phyloP scores from a whole-genome alignment of 2,888 invertebrate genomes.

The Temnothorax unifasciatus region DNA sequence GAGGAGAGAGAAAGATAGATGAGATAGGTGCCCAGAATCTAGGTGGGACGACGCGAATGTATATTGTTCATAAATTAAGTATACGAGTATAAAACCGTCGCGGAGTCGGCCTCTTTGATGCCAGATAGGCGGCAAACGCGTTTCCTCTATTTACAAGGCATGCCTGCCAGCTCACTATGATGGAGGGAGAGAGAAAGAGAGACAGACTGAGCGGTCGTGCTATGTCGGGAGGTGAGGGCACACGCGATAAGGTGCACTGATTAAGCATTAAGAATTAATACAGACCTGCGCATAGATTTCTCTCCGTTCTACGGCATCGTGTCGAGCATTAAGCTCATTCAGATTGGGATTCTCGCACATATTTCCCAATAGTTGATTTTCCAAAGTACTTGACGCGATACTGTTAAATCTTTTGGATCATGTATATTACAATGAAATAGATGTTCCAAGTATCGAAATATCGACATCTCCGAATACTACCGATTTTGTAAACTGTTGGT shows the following conservation, averaged over 20 bases:
- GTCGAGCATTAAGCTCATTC: background rate
- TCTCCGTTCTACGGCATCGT: slow-evolving; percentile 40
- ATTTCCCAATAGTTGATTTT: background rate
- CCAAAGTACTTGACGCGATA: background rate
- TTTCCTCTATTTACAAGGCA: slow-evolving; percentile 78
- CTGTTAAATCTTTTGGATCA: background rate
- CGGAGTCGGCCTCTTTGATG: slow-evolving; percentile 82
- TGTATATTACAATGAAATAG: background rate
- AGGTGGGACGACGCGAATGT: slow-evolving; percentile 76
- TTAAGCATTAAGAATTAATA: slow-evolving; percentile 75
- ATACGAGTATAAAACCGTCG: slow-evolving; percentile 80
- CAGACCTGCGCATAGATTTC: slow-evolving; percentile 67
- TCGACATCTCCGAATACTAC: slow-evolving; percentile 7
- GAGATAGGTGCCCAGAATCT: slow-evolving; percentile 79
- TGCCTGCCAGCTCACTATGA: slow-evolving; percentile 65
- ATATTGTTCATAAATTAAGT: slow-evolving; percentile 84
- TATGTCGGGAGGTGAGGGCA: slow-evolving; percentile 28
- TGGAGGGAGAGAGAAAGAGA: slow-evolving; percentile 40
- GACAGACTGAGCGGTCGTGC: slow-evolving; percentile 27
- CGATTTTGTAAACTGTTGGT: background rate
- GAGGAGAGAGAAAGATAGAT: slow-evolving; percentile 1
- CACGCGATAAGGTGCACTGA: slow-evolving; percentile 72
- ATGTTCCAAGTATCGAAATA: too few relatives aligned
- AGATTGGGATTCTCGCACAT: background rate
- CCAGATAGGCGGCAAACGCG: slow-evolving; percentile 79